Base-by-base conservation (phyloP, 2,797 vertebrate species). In the Parotocinclus haroldoi region DNA sequence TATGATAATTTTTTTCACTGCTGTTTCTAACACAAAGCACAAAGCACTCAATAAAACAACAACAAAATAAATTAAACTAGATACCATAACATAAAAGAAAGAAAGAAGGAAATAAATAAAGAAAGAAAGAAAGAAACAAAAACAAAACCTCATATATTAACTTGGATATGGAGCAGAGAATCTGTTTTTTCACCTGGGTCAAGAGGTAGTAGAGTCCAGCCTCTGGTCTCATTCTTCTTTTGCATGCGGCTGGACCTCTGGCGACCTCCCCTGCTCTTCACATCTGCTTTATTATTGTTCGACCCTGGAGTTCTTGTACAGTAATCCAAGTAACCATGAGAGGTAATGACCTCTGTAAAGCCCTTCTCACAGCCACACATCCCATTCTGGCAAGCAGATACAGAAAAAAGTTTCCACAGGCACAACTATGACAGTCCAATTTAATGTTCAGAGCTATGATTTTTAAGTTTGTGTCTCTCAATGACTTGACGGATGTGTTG, bases 321-420 rank as follows among this genome's bases (percentile, higher is more conserved):
- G 86, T 98, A 98, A 89, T 99, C 97, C 86, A 99, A 85, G 78
- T 96, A 87, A 45, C 96, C 96, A 53, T 95, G 90, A 39, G 93
- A 93, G 84, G 91, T 96, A 94, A 98, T 95, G 79, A 98, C 95
- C 87, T 98, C 96, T 0, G 89, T 95, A 72, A 96, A 99, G 69
- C 96, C 96, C 69, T 82, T 91, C 84, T 97, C 95, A 81, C 97
- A 99, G 57, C 95, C 93, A 63, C 96, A 99, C 81, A 96, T 91
- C 44, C 95, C 96, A 11, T 89, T 93, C 97, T 99, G 84, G 37
- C n/a, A n/a, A n/a, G n/a, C n/a, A n/a, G n/a, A 75, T 9, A 13
- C 10, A 68, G 7, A 37, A 1, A 5, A 13, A 16, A 3, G 44
- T 46, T 3, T 4, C 4, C 4, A 46, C 14, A 57, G 27, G 16